Base-by-base conservation (phyloP, 2,797 vertebrate species). In the Apodemus agrarius region DNA sequence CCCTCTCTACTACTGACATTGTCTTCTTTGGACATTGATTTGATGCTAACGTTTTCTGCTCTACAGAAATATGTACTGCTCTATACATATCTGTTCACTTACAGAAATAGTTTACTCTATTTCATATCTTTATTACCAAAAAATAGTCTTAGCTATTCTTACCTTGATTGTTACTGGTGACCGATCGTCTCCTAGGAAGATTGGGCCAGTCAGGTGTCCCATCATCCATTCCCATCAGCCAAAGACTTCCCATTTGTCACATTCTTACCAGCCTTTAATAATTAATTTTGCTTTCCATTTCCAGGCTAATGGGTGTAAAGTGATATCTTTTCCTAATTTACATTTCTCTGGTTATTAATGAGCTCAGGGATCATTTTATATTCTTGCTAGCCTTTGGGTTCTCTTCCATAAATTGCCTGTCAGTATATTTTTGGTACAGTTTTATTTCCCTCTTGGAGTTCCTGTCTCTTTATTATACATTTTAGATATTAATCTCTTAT, bases 341-440 rank as follows among this genome's bases (percentile, higher is more conserved):
- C 52, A 90, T 92, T 97, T 94, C 59, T 97, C 49, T 96, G 59
- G 89, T 90, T 94, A 90, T 46, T 92, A 86, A 83, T 88, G 80
- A 90, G 80, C 83, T 91, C 54, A 29, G 69, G 59, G 34, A 80
- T 94, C 75, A 90, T 96, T 75, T 95, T 74, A 85, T 88, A 82
- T 81, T 87, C 31, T 93, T 78, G 57, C 59, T 96, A 85, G 72
- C 37, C n/a, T 80, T 93, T 80, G 81, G 46, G 26, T 94, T 95
- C 96, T 91, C 79, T 93, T 65, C 46, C 21, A 49, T 59, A 95
- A 96, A 89, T 84, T 92, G 65, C 21, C n/a, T 76, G 9, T 79
- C 22, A 37, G 24, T 80, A 49, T 85, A 79, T 69, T 43, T n/a
- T 46, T 88, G 31, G 6, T 26, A 93, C 16, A 87, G 59, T 79